These are phyloP conservation scores for Phodopus roborovskii DNA, from an alignment of 2,113 vertebrate species.

Conservation along the genomic window DNA sequence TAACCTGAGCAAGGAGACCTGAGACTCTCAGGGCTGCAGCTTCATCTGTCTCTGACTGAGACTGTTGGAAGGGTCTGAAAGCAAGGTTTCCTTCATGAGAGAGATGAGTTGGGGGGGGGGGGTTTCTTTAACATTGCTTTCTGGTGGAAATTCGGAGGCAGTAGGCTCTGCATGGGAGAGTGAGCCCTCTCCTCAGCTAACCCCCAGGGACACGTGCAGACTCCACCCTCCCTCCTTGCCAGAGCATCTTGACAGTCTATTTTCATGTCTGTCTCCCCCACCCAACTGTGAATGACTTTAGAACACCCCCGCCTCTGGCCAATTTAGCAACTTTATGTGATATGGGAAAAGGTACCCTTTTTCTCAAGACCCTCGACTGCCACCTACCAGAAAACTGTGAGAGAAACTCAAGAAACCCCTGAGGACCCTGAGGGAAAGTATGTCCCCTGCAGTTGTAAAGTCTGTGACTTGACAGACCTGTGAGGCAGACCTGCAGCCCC, in stretches of 20 bases:
- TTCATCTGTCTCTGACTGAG: not conserved
- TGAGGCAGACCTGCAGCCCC: not conserved
- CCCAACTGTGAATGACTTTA: slow-evolving; percentile 57
- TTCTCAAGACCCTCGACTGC: slow-evolving; percentile 66
- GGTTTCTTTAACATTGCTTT: not conserved
- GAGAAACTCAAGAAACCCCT: not conserved
- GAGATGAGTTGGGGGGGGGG: not conserved
- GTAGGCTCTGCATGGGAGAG: not conserved
- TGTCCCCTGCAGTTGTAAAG: not conserved
- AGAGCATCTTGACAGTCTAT: slow-evolving; percentile 63
- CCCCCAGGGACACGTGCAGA: not conserved
- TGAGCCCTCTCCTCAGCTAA: slow-evolving; percentile 3
- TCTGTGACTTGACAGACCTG: not conserved
- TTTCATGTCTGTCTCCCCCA: slow-evolving; percentile 63
- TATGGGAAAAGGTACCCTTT: slow-evolving; percentile 58
- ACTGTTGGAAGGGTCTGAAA: rapidly evolving
- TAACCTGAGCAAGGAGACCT: not conserved
- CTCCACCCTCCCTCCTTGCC: slow-evolving; percentile 4
- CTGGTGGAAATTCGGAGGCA: not conserved
- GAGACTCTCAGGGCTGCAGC: not conserved
- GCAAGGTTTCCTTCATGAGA: not conserved
- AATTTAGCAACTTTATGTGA: slow-evolving; percentile 60
- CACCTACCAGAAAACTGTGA: slow-evolving; percentile 59
- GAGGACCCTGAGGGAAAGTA: not conserved
- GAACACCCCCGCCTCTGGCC: slow-evolving; percentile 52